Evolutionary conservation across 2,113 vertebrate genomes (phyloP).

Genomic region (Leuciscus idus): DNA sequence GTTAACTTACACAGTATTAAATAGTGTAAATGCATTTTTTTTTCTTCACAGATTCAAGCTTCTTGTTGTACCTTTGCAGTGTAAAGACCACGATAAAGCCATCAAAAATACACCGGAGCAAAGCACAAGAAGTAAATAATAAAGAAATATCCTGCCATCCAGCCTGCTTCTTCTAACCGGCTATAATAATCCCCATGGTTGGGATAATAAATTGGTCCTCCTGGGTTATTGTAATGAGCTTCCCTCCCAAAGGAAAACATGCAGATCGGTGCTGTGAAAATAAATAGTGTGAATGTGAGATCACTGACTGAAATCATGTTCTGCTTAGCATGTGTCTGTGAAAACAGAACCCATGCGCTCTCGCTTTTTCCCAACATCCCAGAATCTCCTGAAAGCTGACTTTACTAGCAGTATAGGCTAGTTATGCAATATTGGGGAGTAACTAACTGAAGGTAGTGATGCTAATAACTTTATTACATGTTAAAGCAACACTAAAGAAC

Average conservation of each 20-base stretch:
- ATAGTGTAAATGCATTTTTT: no score
- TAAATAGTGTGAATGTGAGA: conserved; percentile 54
- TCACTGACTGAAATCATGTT: conserved; percentile 57
- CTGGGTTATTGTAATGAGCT: conserved; percentile 64
- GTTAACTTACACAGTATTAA: no score
- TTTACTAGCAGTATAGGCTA: not conserved
- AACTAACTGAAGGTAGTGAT: not conserved
- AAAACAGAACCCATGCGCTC: conserved; percentile 32
- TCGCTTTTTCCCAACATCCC: conserved; percentile 11
- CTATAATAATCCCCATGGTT: conserved; percentile 71
- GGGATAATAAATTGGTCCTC: conserved; percentile 74
- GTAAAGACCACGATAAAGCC: not conserved
- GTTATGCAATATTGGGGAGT: not conserved
- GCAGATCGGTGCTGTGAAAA: conserved; percentile 63
- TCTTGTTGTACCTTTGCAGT: not conserved
- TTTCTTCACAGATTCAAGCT: no score
- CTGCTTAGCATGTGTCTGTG: conserved; percentile 49
- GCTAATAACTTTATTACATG: not conserved
- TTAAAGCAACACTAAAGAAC: no score
- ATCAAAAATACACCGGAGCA: no score
- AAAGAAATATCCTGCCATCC: no score
- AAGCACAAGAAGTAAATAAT: no score
- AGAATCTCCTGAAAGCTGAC: not conserved
- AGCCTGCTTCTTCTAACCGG: conserved; percentile 69
- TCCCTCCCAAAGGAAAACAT: conserved; percentile 60